Base-by-base conservation (phyloP, 2,113 vertebrate species). In the Raja brachyura region DNA sequence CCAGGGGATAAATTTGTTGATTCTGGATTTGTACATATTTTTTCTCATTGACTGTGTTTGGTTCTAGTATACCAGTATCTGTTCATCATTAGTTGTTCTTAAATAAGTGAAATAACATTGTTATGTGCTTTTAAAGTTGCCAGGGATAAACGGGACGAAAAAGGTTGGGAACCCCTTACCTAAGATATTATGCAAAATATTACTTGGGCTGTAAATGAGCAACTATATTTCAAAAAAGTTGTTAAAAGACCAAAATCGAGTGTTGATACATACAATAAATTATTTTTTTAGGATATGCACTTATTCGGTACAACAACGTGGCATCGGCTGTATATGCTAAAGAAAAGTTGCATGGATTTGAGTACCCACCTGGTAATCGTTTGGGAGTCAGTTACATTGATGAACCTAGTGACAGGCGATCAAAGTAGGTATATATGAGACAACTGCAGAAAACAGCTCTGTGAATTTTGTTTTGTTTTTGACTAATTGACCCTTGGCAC, bases 261-360 rank as follows among this genome's bases (percentile, higher is more conserved):
- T 88, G n/a, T 13, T 63, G 63, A 20, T 90, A 63, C 20, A 5
- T 90, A 90, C 63, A 74, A 54, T 11, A 16, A 74, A 73, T 74
- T 92, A 11, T 25, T 93, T 93, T 95, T 94, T 90, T 95, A 99
- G 98, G 97, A 78, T 97, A 98, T 0, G 97, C 97, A 85, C 93
- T 99, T 96, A 97, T 99, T 95, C 98, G 98, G 77, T 99, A 99
- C 95, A 98, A 96, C 94, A 99, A 97, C 93, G 96, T 97, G 93
- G 98, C 98, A 0, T 99, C 98, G n/a, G 97, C 98, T 0, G 96
- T 99, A 93, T 99, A 99, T 93, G 98, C 98, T 94, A 98, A 98
- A 93, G 97, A 98, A 93, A 99, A 99, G 93, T 95, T 99, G 11
- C 97, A 98, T 0, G 98, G 98, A 0, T 99, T 99, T 95, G 98